Evolutionary conservation across 1,140 invertebrate species (phyloP), one percentile per base, ranked within the genome.

Genomic region (Armadillidium nasatum): DNA sequence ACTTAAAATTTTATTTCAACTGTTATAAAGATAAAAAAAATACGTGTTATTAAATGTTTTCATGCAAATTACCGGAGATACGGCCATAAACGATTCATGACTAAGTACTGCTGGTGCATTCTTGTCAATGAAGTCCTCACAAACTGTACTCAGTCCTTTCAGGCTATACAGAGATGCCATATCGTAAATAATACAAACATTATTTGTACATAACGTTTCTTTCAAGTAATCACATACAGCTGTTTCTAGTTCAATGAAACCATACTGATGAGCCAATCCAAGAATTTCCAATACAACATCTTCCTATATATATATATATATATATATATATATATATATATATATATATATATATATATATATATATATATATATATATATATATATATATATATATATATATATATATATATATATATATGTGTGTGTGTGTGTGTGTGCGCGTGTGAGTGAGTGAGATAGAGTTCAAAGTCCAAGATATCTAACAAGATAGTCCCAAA

Each of bases 171-270:
- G 86, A 75, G 90, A 89, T 11, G 95, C 94, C 15, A 94, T 92
- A 85, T 98, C 95, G 82, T 96, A 92, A 81, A 98, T 94, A 7
- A 92, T 88, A 86, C 95, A 98, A 0, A 97, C 93, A 87, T 98
- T 98, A 82, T 89, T 88, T 69, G 94, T 88, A 71, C 91, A 91
- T 19, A 99, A 86, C 82, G 93, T 91, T 83, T 95, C 93, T 79
- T 92, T 90, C 78, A 99, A 85, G 86, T 96, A 97, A 82, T 97
- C 94, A 0, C 94, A 97, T 77, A 99, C 94, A 13, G 94, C 90
- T 10, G 89, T 86, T 87, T 98, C 94, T 71, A 99, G 85, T 83
- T 97, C 93, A 79, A 90, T 88, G 87, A 98, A 97, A 46, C 95
- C 95, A 87, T 97, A 99, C 82, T 96, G 92, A 88, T 99, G 94